Evolutionary conservation across 1,140 invertebrate species (phyloP).

Genomic region (Hyphantria cunea): DNA sequence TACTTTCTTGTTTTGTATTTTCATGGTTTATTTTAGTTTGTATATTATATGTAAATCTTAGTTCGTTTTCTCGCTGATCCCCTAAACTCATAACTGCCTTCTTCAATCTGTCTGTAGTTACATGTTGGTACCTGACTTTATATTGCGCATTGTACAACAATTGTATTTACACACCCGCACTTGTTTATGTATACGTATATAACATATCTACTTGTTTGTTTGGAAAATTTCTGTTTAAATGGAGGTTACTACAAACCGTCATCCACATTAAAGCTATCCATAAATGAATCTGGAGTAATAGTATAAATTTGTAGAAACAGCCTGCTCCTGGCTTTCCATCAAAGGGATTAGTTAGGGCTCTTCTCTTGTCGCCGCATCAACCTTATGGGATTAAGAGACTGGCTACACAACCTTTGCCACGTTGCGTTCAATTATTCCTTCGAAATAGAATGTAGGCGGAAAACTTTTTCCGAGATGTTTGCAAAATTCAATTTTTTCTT

Average conservation of each 20-base stretch:
- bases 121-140: conserved; percentile 8
- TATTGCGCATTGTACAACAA: conserved; percentile 1
- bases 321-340: conserved; percentile 21
- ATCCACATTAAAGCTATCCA: conserved; percentile 9
- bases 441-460: conserved; percentile 22
- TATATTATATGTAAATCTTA: too few species aligned
- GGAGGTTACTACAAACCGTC: conserved; percentile 11
- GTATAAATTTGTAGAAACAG: conserved; percentile 17
- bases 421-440: conserved; percentile 31
- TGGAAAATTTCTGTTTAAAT: conserved; percentile 10
- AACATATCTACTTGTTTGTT: conserved; percentile 20
- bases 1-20: too few species aligned
- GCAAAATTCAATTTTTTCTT: conserved; percentile 3
- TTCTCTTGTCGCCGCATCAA: conserved; percentile 27
- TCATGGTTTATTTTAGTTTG: too few species aligned
- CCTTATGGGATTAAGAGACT: conserved; percentile 35
- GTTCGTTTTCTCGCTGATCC: too few species aligned
- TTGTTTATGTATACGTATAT: conserved; percentile 13
- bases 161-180: conserved; percentile 11
- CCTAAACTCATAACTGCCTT: too few species aligned
- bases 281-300: conserved; percentile 12
- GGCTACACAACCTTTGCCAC: conserved; percentile 28
- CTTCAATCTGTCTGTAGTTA: background rate
- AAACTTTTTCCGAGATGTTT: conserved; percentile 4
- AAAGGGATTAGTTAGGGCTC: conserved; percentile 25